phyloP scores from a whole-genome alignment of 2,113 vertebrate genomes.

The Pomatorhinus ruficollis region DNA sequence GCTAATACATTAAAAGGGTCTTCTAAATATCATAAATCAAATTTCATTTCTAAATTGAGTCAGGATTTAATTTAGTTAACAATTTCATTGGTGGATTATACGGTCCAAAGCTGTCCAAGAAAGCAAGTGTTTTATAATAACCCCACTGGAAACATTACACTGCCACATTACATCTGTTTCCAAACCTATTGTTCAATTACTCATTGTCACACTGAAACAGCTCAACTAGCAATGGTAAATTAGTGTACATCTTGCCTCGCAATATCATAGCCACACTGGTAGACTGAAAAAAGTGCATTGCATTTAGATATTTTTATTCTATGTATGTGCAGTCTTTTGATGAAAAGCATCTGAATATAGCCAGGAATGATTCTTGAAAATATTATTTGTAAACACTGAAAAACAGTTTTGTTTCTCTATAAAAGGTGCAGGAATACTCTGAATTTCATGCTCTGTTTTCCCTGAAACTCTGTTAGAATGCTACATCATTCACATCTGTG shows the following conservation, averaged over 20 bases:
- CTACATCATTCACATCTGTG: background rate
- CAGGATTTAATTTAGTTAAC: conserved; percentile 30
- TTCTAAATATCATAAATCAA: background rate
- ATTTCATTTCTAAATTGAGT: conserved; percentile 18
- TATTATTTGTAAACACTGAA: background rate
- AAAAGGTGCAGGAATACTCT: background rate
- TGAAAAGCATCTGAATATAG: background rate
- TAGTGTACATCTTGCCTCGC: background rate
- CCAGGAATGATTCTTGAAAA: background rate
- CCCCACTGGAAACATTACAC: background rate
- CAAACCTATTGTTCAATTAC: conserved; percentile 10
- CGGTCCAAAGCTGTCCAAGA: background rate
- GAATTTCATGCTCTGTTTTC: background rate
- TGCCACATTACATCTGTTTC: background rate
- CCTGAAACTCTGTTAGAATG: background rate
- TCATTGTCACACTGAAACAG: background rate
- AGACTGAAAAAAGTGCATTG: background rate
- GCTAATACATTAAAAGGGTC: background rate
- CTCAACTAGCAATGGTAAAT: conserved; percentile 20
- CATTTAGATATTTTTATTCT: background rate
- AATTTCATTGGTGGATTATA: conserved; percentile 25
- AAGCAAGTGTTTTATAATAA: conserved; percentile 37
- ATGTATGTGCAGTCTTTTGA: background rate
- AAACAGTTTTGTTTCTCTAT: background rate
- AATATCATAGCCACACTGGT: background rate